A percentile compares a stretch with the other conserved stretches of the same genome.
Evolutionary conservation across 2,113 vertebrate species (phyloP).

Genomic region (Podilymbus podiceps): DNA sequence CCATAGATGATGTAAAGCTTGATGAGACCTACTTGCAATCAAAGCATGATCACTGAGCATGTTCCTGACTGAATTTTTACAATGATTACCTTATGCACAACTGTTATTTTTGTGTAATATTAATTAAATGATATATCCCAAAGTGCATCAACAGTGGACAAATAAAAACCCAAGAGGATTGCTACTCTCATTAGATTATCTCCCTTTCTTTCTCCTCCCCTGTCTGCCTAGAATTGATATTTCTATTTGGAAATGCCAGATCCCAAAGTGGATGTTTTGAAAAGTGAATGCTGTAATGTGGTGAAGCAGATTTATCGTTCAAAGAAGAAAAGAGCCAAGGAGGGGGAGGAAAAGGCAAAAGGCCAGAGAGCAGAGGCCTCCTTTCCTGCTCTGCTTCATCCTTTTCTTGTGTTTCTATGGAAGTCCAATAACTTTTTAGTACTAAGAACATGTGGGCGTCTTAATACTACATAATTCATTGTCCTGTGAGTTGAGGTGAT

Average conservation of each 20-base stretch:
- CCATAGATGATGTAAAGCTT: not conserved
- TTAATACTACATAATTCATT: not conserved
- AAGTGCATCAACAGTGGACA: not conserved
- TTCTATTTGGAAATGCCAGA: not conserved
- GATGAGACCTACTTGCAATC: not conserved
- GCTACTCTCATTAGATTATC: not conserved
- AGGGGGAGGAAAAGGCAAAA: not conserved
- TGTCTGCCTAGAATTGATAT: not conserved
- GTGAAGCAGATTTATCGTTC: not conserved
- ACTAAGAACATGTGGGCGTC: not conserved
- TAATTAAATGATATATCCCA: not conserved
- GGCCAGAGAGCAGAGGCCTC: not conserved
- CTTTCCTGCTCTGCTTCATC: not conserved
- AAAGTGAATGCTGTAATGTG: not conserved
- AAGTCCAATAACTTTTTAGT: not conserved
- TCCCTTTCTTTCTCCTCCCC: not conserved
- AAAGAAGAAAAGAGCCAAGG: not conserved
- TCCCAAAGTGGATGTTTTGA: not conserved
- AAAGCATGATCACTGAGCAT: not conserved
- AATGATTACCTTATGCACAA: not conserved
- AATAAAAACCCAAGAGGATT: not conserved
- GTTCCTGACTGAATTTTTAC: not conserved
- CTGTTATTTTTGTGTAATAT: not conserved
- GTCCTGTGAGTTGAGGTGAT: not conserved
- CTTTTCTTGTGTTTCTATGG: not conserved